A percentile compares a stretch with the other conserved stretches of the same genome.
Conservation (phyloP, 2,797 vertebrate species). For the Gymnoscopelus braueri region DNA sequence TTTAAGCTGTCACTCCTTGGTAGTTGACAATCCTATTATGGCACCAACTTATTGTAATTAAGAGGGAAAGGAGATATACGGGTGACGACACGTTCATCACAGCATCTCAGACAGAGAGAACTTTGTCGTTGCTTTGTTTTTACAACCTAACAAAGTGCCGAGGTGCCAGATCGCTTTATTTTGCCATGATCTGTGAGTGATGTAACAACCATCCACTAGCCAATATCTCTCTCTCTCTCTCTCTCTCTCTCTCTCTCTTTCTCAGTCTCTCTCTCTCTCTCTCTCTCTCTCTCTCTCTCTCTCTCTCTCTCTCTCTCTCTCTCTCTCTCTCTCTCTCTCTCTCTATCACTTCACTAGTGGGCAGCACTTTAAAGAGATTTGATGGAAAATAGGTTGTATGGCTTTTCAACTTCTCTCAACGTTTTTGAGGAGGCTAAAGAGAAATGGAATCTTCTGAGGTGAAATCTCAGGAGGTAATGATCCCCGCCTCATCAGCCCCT, state of each 20-base stretch:
- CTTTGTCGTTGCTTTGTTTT: slow-evolving; percentile 62
- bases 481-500: slow-evolving; percentile 72
- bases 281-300: slow-evolving; percentile 50
- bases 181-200: slow-evolving; percentile 77
- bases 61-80: slow-evolving; percentile 77
- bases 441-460: slow-evolving; percentile 72
- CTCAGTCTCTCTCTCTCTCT: slow-evolving; percentile 39
- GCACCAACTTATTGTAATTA: slow-evolving; percentile 85
- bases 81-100: slow-evolving; percentile 69
- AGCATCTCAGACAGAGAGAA: slow-evolving; percentile 68
- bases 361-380: slow-evolving; percentile 72
- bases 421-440: slow-evolving; percentile 64
- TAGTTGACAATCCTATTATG: slow-evolving; percentile 86
- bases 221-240: slow-evolving; percentile 50
- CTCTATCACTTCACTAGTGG: slow-evolving; percentile 56
- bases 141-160: slow-evolving; percentile 58
- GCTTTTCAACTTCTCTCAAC: slow-evolving; percentile 70
- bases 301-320: slow-evolving; percentile 42
- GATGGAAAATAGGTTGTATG: slow-evolving; percentile 82
- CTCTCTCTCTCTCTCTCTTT: slow-evolving; percentile 53
- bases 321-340: slow-evolving; percentile 50
- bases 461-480: slow-evolving; percentile 69
- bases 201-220: slow-evolving; percentile 70
- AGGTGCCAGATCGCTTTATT: slow-evolving; percentile 66
- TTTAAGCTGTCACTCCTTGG: slow-evolving; percentile 84